Evolutionary conservation across 2,888 invertebrate genomes (phyloP), one percentile per base, ranked within the genome.

Genomic region (Conops quadrifasciatus): DNA sequence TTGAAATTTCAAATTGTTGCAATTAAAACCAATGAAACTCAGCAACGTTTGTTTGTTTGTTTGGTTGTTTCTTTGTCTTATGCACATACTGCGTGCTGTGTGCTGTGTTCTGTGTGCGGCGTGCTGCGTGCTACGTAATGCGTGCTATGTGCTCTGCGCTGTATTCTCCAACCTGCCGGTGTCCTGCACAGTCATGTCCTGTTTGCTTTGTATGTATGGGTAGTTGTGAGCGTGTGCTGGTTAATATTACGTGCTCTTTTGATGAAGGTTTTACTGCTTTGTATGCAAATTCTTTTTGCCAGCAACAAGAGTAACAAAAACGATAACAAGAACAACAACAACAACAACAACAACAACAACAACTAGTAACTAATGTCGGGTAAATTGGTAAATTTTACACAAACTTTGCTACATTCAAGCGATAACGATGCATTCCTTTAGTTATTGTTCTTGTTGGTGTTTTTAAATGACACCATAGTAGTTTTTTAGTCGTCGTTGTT

Each of bases 271-370:
- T 65, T 65, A 65, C 24, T 51, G 63, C 63, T 63, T 66, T 56
- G 66, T 66, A 66, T 66, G 66, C 56, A 67, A 67, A 67, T 67
- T 43, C 24, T n/a, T 30, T 49, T 28, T 21, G 28, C 49, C 51
- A 65, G n/a, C 45, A 49, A 28, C 49, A 59, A 66, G 2, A 21
- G 24, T 4, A 65, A 67, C 28, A 59, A 47, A 45, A 67, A 24
- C 45, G 24, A 45, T 15, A 47, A 64, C 49, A 47, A 15, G 43
- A 21, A 36, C 4, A 45, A 45, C 47, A 21, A 7, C 60, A 26
- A 30, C 19, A 53, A 30, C 36, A 66, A 68, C 51, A 59, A 60
- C 59, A 60, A 36, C 60, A 49, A 65, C 62, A 68, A 51, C 28
- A 49, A 28, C 28, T 36, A 9, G 36, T 36, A 36, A 65, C 30